Evolutionary conservation across 2,888 invertebrate genomes (phyloP).

Genomic region (Epinotia ramella): DNA sequence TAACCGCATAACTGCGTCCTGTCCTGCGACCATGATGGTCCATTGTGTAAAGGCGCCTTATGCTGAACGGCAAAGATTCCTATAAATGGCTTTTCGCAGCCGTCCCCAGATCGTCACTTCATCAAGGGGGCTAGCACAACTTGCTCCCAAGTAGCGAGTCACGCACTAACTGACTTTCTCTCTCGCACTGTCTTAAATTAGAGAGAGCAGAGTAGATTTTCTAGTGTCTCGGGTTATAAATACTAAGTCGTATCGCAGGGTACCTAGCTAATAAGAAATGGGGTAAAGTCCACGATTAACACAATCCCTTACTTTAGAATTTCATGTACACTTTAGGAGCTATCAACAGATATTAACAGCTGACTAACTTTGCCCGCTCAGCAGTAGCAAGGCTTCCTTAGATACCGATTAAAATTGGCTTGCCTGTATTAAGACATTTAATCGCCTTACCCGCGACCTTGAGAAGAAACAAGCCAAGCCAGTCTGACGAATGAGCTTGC

Average conservation of each 20-base stretch:
- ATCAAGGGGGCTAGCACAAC: background rate
- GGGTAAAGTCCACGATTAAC: background rate
- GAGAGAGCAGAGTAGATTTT: background rate
- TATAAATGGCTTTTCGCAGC: background rate
- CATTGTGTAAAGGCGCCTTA: no score
- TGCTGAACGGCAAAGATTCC: background rate
- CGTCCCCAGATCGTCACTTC: background rate
- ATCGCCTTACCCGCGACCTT: slow-evolving; percentile 8
- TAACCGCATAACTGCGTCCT: no score
- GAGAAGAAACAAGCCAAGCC: background rate
- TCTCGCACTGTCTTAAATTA: background rate
- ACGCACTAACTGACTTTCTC: background rate
- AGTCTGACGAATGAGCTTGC: no score
- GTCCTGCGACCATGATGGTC: no score
- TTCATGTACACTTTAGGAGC: background rate
- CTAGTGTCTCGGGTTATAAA: background rate
- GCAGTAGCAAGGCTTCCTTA: slow-evolving; percentile 3
- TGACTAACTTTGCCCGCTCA: background rate
- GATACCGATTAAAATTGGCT: slow-evolving; percentile 11
- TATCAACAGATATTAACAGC: background rate
- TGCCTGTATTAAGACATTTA: background rate
- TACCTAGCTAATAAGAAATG: background rate
- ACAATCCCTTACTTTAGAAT: background rate
- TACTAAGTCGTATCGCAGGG: background rate
- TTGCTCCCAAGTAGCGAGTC: background rate